Evolutionary conservation across 2,113 vertebrate species (phyloP).

Genomic region (Rhinopomastus cyanomelas): DNA sequence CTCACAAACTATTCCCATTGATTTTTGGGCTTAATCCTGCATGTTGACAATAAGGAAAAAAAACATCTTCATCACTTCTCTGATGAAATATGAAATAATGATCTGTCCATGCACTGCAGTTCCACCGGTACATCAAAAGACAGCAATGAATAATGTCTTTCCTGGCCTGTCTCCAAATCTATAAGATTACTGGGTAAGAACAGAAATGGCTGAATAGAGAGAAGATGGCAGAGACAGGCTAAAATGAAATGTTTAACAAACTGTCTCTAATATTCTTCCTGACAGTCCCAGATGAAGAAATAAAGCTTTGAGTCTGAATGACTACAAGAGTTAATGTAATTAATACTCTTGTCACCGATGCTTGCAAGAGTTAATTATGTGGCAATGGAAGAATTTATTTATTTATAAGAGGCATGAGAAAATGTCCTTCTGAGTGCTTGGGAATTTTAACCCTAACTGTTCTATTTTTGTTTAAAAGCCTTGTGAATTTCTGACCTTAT

Average conservation of each 20-base stretch:
- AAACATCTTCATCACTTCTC: neutral
- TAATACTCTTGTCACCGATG: neutral
- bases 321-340: slow-evolving; percentile 6
- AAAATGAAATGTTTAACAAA: neutral
- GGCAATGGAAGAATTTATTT: slow-evolving; percentile 18
- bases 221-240: neutral
- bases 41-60: neutral
- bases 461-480: neutral
- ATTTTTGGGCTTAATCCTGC: neutral
- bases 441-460: neutral
- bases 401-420: neutral
- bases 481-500: neutral
- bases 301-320: slow-evolving; percentile 16
- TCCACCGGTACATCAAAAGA: neutral
- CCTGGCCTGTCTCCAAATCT: neutral
- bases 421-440: neutral
- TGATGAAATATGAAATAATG: neutral
- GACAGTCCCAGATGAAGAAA: slow-evolving; percentile 1
- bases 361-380: slow-evolving; percentile 12
- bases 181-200: neutral
- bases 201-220: neutral
- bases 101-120: neutral
- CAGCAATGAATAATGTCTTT: neutral
- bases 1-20: neutral
- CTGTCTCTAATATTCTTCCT: neutral